Base-by-base conservation (phyloP, 1,140 invertebrate species). In the Stenopsyche tienmushanensis region DNA sequence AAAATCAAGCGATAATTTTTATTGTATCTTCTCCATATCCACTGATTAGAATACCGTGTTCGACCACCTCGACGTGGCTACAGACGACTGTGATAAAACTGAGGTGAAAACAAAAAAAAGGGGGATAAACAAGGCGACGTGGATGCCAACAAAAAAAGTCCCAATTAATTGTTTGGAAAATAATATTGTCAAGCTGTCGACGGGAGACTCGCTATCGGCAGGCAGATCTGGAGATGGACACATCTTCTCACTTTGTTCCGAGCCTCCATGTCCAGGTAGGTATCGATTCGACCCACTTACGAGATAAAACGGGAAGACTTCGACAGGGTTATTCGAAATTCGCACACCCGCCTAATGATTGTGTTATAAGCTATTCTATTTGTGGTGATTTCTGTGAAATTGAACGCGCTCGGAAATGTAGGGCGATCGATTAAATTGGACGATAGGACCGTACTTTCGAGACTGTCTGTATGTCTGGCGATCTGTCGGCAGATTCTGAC, bases 141-240 rank as follows among this genome's bases (percentile, higher is more conserved):
- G 18, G 18, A 50, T 20, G 23, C 26, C 18, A 2, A 54, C n/a
- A 26, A 8, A 20, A 59, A 34, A 15, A 49, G 39, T 45, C 18
- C 62, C 67, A 69, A 69, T 69, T 69, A 69, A 69, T 69, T 59
- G 57, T 65, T 47, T 47, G 62, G 67, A 69, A 68, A 69, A 69
- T 69, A 69, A 69, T 69, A 65, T 69, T 69, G 67, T 69, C 67
- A 62, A 65, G 58, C 53, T 65, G 67, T 64, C 67, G 58, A 42
- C 54, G 62, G 26, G 15, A 42, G 55, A 45, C 34, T 18, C 1
- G n/a, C 2, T 57, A 59, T 50, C 44, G 20, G 57, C 29, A 9
- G 9, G 2, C 17, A 47, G n/a, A 59, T 59, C 55, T 45, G 41
- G 1, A 18, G 25, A 55, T 47, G 39, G 26, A 55, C 29, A 55